phyloP scores from a whole-genome alignment of 1,140 invertebrate species.

The Phenacoccus solenopsis region DNA sequence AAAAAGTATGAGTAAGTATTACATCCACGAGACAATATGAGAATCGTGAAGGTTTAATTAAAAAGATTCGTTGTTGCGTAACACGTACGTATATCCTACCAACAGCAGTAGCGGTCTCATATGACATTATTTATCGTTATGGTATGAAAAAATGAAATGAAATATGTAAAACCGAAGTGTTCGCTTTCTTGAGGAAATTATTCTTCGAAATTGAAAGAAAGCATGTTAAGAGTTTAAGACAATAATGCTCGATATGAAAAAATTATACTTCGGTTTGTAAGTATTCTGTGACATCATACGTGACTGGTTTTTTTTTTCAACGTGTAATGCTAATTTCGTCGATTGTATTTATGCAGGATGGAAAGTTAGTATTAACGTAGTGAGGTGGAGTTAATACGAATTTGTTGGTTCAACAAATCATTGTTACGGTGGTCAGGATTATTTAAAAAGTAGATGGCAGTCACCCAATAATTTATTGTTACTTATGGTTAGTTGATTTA shows the following conservation, averaged over 20 bases:
- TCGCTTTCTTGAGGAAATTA: not conserved
- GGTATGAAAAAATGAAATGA: not conserved
- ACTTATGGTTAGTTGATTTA: no score
- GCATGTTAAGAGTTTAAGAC: not conserved
- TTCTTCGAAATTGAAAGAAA: not conserved
- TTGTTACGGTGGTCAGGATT: not conserved
- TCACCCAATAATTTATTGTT: no score
- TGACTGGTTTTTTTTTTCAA: not conserved
- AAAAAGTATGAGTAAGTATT: no score
- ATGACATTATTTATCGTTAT: no score
- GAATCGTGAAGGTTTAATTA: no score
- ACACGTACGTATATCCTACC: no score
- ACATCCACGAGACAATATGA: no score
- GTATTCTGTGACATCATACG: not conserved
- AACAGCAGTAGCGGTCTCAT: no score
- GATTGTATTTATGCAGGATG: not conserved
- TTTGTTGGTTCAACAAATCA: not conserved
- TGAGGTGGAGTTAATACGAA: no score
- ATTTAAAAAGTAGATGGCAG: not conserved
- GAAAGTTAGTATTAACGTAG: not conserved
- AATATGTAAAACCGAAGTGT: not conserved
- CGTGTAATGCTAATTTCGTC: not conserved
- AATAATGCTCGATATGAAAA: not conserved
- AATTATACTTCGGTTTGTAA: not conserved
- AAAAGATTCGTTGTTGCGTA: no score